phyloP scores from a whole-genome alignment of 2,113 vertebrate genomes.

The Centrocercus urophasianus region DNA sequence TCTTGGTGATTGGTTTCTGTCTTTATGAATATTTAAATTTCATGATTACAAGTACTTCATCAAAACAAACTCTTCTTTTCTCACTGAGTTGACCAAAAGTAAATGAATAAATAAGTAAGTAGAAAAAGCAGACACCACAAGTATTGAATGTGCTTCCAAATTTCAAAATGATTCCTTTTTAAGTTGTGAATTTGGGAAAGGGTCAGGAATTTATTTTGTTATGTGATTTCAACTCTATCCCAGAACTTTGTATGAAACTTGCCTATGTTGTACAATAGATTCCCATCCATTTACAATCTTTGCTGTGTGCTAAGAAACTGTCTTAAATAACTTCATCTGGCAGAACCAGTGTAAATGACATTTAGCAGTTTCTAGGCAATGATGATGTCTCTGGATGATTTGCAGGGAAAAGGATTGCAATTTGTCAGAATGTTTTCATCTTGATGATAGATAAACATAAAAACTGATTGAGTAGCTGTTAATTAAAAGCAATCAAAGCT shows the following conservation, averaged over 20 bases:
- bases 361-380: neutral
- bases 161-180: neutral
- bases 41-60: neutral
- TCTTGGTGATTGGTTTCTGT: neutral
- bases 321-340: neutral
- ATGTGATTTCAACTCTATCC: neutral
- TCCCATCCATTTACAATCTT: neutral
- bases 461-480: neutral
- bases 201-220: neutral
- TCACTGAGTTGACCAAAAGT: neutral
- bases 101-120: too few species aligned
- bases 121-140: neutral
- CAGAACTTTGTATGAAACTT: neutral
- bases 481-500: neutral
- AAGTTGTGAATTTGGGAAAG: neutral
- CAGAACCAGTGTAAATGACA: neutral
- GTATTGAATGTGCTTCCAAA: neutral
- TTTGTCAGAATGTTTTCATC: neutral
- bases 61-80: neutral
- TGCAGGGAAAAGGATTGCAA: neutral
- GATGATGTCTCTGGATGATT: neutral
- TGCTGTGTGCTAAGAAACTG: neutral
- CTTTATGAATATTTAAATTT: neutral
- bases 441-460: neutral
- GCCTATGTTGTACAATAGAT: neutral